These are phyloP conservation scores for Acholoe squamosa DNA, from an alignment of 2,888 invertebrate species.

Conservation along the genomic window DNA sequence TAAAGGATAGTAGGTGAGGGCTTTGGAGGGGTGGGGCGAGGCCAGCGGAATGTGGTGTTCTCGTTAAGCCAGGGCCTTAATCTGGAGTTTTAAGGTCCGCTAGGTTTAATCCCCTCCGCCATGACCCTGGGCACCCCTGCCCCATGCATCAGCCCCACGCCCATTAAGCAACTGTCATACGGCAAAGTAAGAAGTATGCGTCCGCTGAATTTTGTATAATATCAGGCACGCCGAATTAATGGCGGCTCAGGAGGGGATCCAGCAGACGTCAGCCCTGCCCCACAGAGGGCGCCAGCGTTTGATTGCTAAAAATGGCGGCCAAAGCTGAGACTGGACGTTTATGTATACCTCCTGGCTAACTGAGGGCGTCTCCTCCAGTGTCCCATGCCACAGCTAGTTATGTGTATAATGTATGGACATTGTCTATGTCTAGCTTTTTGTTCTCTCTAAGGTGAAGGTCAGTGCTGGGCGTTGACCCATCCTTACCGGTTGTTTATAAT, in stretches of 20 bases:
- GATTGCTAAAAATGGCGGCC: background rate
- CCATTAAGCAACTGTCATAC: slow-evolving; percentile 60
- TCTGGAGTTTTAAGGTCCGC: slow-evolving; percentile 53
- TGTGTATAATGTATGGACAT: too few relatives aligned
- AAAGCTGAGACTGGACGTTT: background rate
- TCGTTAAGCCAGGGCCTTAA: slow-evolving; percentile 43
- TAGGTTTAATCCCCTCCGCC: slow-evolving; percentile 29
- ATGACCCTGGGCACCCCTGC: slow-evolving; percentile 48
- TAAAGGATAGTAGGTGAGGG: background rate
- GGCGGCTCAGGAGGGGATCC: slow-evolving; percentile 34
- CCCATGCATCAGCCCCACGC: slow-evolving; percentile 46
- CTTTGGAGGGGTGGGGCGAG: slow-evolving; percentile 9
- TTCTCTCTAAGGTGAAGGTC: too few relatives aligned
- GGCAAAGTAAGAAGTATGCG: slow-evolving; percentile 53
- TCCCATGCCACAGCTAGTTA: background rate
- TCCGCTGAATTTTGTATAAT: slow-evolving; percentile 58
- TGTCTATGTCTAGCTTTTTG: too few relatives aligned
- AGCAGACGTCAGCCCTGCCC: background rate
- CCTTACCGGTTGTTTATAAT: too few relatives aligned
- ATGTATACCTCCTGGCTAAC: too few relatives aligned
- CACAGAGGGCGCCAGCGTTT: background rate
- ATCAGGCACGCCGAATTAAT: slow-evolving; percentile 51
- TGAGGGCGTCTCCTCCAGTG: background rate
- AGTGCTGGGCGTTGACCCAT: too few relatives aligned
- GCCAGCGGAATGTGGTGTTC: slow-evolving; percentile 10